Base-by-base conservation (phyloP, 2,888 invertebrate species). In the Acleris laterana region DNA sequence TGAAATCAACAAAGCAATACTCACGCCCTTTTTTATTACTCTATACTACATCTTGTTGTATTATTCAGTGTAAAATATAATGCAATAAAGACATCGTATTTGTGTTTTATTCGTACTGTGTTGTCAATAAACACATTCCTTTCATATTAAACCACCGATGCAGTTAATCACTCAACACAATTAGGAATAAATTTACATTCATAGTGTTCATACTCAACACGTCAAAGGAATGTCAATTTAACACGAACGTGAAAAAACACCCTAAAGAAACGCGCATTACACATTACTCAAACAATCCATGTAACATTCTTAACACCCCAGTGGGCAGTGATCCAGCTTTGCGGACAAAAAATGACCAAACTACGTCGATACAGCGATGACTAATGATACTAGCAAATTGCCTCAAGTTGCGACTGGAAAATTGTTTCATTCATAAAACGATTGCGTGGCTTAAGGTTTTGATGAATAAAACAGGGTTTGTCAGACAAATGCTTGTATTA, bases 361-460 rank as follows among this genome's bases (percentile, higher is more conserved):
- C 82, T 82, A 82, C 76, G 88, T 85, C 85, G 87, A 88, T 88
- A 87, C 85, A 84, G 72, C 75, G 76, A 88, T 92, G 92, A 93
- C 87, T 90, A 93, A 93, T 93, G 86, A 86, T 86, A 74, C 68
- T 76, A 77, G 84, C 87, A 91, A 92, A 93, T 92, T 86, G 92
- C 85, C 83, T 84, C 84, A 88, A 86, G 88, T 75, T 79, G 77
- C 83, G 88, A 85, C 85, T 90, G 89, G 92, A 90, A 91, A 92
- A 93, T 91, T 90, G 90, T 92, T 87, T 88, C 89, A 88, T 90
- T 89, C 86, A 89, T 87, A 87, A 88, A 89, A 85, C 85, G 83
- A 89, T 87, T 80, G 79, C 78, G 75, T 77, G 88, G 90, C 85
- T 89, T 89, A 74, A 77, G 81, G 81, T 81, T 85, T 77, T 84